Evolutionary conservation across 2,113 vertebrate species (phyloP).

Genomic region (Megatriorchis doriae): DNA sequence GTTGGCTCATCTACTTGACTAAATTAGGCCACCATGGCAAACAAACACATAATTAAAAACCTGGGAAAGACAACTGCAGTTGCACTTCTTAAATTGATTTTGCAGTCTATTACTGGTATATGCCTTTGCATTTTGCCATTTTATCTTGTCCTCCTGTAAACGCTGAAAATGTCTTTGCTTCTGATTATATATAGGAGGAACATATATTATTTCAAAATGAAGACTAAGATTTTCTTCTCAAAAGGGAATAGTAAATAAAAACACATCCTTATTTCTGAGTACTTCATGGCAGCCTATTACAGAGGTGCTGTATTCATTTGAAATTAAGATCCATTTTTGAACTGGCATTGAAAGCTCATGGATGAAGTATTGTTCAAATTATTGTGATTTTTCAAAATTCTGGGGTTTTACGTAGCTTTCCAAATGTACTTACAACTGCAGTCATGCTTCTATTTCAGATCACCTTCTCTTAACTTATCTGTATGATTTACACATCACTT

Average conservation of each 20-base stretch:
- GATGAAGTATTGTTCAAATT: not conserved
- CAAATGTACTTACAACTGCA: not conserved
- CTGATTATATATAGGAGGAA: not conserved
- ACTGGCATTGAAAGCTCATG: not conserved
- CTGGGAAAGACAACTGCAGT: conserved; percentile 75
- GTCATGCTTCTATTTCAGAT: not conserved
- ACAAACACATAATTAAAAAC: conserved; percentile 86
- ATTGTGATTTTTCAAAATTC: not conserved
- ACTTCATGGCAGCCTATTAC: not conserved
- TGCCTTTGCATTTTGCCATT: conserved; percentile 37
- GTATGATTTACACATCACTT: not conserved
- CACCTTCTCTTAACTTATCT: not conserved
- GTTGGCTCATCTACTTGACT: conserved; percentile 81
- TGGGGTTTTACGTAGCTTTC: not conserved
- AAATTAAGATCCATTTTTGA: conserved; percentile 43
- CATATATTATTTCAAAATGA: conserved; percentile 15
- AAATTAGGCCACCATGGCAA: conserved; percentile 83
- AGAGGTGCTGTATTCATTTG: not conserved
- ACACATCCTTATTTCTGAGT: conserved; percentile 6
- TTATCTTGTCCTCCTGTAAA: conserved; percentile 44
- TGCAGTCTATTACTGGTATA: conserved; percentile 51
- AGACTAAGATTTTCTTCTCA: conserved; percentile 7
- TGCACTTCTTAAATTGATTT: conserved; percentile 76
- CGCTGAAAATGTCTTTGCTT: not conserved
- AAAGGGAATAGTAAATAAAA: conserved; percentile 33